Evolutionary conservation across 2,113 vertebrate species (phyloP).

Genomic region (Propithecus coquereli): DNA sequence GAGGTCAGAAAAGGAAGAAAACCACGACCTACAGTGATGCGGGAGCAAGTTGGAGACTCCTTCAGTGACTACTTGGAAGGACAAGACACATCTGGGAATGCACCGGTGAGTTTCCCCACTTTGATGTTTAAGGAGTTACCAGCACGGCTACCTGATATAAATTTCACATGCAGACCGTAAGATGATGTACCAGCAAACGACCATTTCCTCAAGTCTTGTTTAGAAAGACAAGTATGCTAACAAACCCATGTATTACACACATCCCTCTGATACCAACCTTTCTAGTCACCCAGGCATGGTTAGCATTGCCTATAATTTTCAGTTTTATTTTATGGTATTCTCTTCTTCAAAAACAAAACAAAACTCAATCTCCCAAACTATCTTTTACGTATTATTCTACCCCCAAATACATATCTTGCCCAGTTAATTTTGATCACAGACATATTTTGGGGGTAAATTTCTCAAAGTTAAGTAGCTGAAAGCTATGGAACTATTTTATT

Average conservation of each 20-base stretch:
- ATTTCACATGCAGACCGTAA: neutral
- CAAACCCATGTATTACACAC: accelerated
- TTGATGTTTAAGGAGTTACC: neutral
- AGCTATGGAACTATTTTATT: conserved; percentile 21
- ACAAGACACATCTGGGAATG: neutral
- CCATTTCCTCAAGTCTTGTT: neutral
- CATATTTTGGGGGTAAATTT: neutral
- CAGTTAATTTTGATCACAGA: neutral
- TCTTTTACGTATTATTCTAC: neutral
- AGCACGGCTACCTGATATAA: accelerated
- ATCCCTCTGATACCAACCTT: neutral
- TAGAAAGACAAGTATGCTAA: neutral
- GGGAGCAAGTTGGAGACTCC: neutral
- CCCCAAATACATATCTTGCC: neutral
- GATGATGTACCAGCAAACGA: neutral
- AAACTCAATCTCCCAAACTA: neutral
- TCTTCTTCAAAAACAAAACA: neutral
- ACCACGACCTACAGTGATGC: accelerated
- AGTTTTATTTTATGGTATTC: conserved; percentile 4
- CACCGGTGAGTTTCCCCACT: neutral
- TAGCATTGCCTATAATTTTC: neutral
- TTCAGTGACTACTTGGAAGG: neutral
- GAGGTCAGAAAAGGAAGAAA: neutral
- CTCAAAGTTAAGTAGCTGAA: conserved; percentile 17
- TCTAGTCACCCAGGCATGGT: neutral